Conservation (phyloP, 2,113 vertebrate genomes). For the Balaeniceps rex region DNA sequence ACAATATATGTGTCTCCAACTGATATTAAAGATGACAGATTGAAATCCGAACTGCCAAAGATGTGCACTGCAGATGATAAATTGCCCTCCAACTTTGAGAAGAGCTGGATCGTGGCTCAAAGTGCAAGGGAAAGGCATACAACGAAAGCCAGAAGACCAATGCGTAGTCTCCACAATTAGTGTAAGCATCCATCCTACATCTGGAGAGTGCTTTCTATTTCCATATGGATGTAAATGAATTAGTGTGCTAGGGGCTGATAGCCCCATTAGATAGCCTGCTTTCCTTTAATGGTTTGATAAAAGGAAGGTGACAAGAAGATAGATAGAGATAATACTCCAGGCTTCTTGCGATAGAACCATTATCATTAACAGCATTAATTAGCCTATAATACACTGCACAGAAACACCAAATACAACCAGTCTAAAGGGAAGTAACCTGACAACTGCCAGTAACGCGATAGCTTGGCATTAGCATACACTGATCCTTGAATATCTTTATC, state of each 20-base stretch:
- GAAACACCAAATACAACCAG: constrained; percentile 20
- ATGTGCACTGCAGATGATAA: background rate
- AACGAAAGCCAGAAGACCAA: background rate
- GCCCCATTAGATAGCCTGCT: constrained; percentile 47
- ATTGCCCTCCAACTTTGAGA: background rate
- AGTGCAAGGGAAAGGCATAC: background rate
- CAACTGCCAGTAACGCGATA: constrained; percentile 23
- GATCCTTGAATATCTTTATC: background rate
- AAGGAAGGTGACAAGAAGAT: constrained; percentile 71
- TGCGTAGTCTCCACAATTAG: background rate
- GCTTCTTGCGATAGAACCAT: constrained; percentile 65
- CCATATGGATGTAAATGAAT: constrained; percentile 23
- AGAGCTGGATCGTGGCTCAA: background rate
- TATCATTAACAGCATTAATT: constrained; percentile 77
- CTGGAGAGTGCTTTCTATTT: constrained; percentile 15
- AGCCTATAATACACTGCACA: constrained; percentile 68
- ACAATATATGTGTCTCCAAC: constrained; percentile 1
- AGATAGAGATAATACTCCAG: constrained; percentile 64
- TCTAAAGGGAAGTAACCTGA: constrained; percentile 45
- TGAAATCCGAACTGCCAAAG: background rate
- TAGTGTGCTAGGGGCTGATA: background rate
- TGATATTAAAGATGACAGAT: constrained; percentile 57
- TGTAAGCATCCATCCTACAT: background rate
- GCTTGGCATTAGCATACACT: background rate
- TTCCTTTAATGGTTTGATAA: constrained; percentile 72